Percentiles rank a stretch among this genome's conserved stretches.
Evolutionary conservation across 2,797 vertebrate species (phyloP).

Genomic region (Microcaecilia unicolor): DNA sequence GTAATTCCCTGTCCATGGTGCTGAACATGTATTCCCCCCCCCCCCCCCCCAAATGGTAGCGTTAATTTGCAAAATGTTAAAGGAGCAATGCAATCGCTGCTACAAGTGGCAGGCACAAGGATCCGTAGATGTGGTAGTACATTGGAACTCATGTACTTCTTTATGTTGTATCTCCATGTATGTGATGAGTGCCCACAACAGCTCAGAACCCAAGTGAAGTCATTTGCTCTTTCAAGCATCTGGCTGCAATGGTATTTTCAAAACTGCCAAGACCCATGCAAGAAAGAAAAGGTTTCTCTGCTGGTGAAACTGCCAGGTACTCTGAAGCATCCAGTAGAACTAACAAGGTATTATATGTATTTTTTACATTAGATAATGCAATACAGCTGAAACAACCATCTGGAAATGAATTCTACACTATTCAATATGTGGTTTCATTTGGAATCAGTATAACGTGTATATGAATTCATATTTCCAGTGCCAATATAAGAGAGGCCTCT

Average conservation of each 20-base stretch:
- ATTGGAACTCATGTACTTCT: neutral
- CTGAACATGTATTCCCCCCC: neutral
- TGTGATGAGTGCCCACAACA: neutral
- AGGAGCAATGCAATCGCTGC: neutral
- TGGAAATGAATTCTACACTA: neutral
- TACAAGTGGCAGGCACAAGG: fast-evolving
- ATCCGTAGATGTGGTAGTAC: neutral
- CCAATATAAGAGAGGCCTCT: neutral
- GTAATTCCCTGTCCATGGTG: fast-evolving
- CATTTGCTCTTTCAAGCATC: neutral
- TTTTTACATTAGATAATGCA: no score
- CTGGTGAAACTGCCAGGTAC: neutral
- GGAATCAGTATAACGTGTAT: neutral
- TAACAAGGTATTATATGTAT: no score
- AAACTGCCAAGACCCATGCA: fast-evolving
- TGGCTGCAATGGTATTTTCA: neutral
- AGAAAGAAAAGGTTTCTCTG: neutral
- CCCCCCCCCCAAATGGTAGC: neutral
- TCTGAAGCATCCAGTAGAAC: no score
- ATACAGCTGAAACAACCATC: no score
- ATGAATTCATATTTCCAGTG: neutral
- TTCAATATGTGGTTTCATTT: neutral
- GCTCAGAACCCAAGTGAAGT: fast-evolving
- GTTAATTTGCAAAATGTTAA: neutral
- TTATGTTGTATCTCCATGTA: fast-evolving